Percentiles rank a stretch among this genome's conserved stretches.
Evolutionary conservation across 2,113 vertebrate species (phyloP).

Genomic region (Perca schrenkii): DNA sequence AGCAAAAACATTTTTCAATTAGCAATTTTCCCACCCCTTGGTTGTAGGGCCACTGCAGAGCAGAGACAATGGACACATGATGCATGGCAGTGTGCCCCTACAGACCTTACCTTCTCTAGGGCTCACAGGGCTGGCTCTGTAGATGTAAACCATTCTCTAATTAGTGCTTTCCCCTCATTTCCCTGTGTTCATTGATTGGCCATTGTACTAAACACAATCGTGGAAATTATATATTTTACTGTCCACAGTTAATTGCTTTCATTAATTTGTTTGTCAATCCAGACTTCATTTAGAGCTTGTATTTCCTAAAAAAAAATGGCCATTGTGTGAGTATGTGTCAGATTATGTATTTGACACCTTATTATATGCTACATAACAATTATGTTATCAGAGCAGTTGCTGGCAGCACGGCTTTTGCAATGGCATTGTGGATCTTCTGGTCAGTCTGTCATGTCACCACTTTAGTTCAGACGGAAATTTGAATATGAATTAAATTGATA

Average conservation of each 20-base stretch:
- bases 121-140: constrained; percentile 36
- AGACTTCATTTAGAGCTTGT: constrained; percentile 47
- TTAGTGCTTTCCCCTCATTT: constrained; percentile 70
- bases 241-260: constrained; percentile 37
- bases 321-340: neutral
- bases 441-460: neutral
- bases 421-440: neutral
- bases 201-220: constrained; percentile 73
- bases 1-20: constrained; percentile 54
- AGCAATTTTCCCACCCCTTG: constrained; percentile 47
- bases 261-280: constrained; percentile 48
- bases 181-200: constrained; percentile 67
- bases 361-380: neutral
- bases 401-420: neutral
- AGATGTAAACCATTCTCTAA: constrained; percentile 63
- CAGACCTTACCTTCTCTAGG: constrained; percentile 34
- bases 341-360: neutral
- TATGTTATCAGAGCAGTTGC: neutral
- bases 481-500: neutral
- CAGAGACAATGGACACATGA: constrained; percentile 45
- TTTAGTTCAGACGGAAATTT: neutral
- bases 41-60: constrained; percentile 23
- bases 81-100: constrained; percentile 27
- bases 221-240: constrained; percentile 51
- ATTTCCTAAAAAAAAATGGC: neutral